Evolutionary conservation across 2,888 invertebrate species (phyloP), one percentile per base, ranked within the genome.

Genomic region (Scaptomyza tumidula): DNA sequence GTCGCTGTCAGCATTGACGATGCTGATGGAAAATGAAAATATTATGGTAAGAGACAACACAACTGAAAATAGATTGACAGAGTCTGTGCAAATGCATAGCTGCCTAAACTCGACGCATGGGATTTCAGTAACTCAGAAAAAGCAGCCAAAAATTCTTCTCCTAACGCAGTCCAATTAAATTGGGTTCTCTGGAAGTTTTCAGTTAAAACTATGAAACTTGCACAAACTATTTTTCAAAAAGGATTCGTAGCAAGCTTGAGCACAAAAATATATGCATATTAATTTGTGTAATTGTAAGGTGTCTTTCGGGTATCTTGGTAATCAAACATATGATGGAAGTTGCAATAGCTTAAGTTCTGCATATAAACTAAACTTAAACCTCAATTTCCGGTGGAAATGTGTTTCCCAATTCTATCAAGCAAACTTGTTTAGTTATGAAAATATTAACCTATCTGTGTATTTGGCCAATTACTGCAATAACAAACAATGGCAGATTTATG

Each of bases 21-120:
- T 53, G 63, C 37, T 73, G 69, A 65, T 60, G 71, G 56, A 60
- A 68, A 63, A 61, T 62, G 63, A 64, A 65, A 76, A 74, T 67
- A 49, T 66, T 67, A 59, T 53, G 69, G 39, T 45, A 61, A 60
- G 37, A 52, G 54, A 24, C 24, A 24, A 24, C 64, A 55, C 44
- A 64, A 67, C 48, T 55, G 49, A 53, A 55, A 60, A 68, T 33
- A 65, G 61, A 75, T 73, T 65, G 67, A 55, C 58, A 60, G 44
- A 53, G 45, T 37, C n/a, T 43, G n/a, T n/a, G 24, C 54, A 16
- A 19, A 41, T 31, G 43, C 24, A 24, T 24, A 44, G 14, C 41
- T 16, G 33, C 13, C 39, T n/a, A 19, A 33, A 33, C 27, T 37
- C 49, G 3, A 24, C 27, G 31, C n/a, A 16, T 70, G 70, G 59